Evolutionary conservation across 2,797 vertebrate genomes (phyloP).

Genomic region (Labroides dimidiatus): DNA sequence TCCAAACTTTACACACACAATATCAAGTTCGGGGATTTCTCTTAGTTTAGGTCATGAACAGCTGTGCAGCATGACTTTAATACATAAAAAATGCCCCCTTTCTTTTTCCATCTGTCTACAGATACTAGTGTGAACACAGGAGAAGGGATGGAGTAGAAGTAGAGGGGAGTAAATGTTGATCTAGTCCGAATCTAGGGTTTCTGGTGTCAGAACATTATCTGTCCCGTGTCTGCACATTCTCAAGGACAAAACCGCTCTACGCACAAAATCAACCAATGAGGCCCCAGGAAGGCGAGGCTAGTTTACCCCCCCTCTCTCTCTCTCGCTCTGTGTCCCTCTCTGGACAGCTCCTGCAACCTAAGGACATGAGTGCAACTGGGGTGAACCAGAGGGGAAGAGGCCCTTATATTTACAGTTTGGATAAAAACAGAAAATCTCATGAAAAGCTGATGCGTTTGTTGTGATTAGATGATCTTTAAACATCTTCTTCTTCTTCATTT

Average conservation of each 20-base stretch:
- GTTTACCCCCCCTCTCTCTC: slow-evolving; percentile 65
- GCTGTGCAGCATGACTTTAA: background rate
- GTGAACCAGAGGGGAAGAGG: slow-evolving; percentile 59
- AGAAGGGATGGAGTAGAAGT: slow-evolving; percentile 50
- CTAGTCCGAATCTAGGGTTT: slow-evolving; percentile 85
- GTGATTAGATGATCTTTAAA: slow-evolving; percentile 8
- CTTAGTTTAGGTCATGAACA: slow-evolving; percentile 6
- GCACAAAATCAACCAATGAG: slow-evolving; percentile 76
- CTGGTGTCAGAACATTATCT: slow-evolving; percentile 90
- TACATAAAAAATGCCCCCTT: background rate
- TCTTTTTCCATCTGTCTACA: slow-evolving; percentile 34
- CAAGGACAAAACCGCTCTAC: slow-evolving; percentile 83
- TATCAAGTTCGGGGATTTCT: background rate
- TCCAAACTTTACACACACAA: background rate
- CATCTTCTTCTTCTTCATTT: slow-evolving; percentile 12
- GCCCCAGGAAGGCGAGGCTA: slow-evolving; percentile 65
- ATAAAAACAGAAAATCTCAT: slow-evolving; percentile 49
- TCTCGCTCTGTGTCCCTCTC: slow-evolving; percentile 41
- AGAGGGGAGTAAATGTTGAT: slow-evolving; percentile 78
- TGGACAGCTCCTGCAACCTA: slow-evolving; percentile 66
- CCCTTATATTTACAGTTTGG: slow-evolving; percentile 47
- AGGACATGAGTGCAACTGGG: slow-evolving; percentile 73
- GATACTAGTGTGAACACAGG: slow-evolving; percentile 36
- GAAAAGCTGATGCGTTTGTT: slow-evolving; percentile 31
- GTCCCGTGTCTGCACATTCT: slow-evolving; percentile 88